A percentile compares a stretch with the other conserved stretches of the same genome.
Evolutionary conservation across 1,140 invertebrate species (phyloP).

Genomic region (Aphaenogaster floridana): DNA sequence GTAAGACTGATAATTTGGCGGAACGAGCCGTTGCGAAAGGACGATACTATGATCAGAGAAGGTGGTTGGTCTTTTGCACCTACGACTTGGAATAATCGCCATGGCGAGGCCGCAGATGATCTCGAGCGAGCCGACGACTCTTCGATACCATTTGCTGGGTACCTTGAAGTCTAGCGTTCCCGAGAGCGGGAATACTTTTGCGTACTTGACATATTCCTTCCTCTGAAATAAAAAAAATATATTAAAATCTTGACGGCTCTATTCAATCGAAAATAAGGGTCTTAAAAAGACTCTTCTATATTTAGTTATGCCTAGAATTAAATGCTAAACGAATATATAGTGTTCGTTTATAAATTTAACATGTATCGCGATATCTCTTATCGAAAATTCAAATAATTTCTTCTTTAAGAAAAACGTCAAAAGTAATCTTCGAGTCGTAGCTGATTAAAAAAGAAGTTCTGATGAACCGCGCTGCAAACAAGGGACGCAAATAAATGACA

Average conservation of each 20-base stretch:
- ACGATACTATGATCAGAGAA: not conserved
- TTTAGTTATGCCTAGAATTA: not conserved
- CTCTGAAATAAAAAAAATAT: conserved; percentile 89
- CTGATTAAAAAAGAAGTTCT: conserved; percentile 1
- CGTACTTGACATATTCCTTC: conserved; percentile 98
- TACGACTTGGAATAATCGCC: conserved; percentile 95
- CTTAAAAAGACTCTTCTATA: not conserved
- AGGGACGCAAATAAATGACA: not conserved
- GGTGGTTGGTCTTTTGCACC: conserved; percentile 83
- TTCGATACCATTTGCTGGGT: conserved; percentile 97
- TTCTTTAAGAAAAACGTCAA: not conserved
- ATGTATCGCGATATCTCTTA: not conserved
- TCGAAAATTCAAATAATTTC: not conserved
- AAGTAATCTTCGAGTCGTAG: not conserved
- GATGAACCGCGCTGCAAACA: not conserved
- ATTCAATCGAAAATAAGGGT: not conserved
- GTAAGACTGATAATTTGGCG: conserved; percentile 24
- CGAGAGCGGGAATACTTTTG: conserved; percentile 97
- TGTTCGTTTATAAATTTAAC: not conserved
- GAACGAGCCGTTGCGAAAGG: not conserved
- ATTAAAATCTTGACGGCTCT: not conserved
- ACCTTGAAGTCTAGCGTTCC: conserved; percentile 94
- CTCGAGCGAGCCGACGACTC: conserved; percentile 95
- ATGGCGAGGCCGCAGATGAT: conserved; percentile 96
- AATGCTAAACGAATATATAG: not conserved